These are phyloP conservation scores for Archocentrus centrarchus DNA, from an alignment of 2,113 vertebrate genomes.

Conservation along the genomic window DNA sequence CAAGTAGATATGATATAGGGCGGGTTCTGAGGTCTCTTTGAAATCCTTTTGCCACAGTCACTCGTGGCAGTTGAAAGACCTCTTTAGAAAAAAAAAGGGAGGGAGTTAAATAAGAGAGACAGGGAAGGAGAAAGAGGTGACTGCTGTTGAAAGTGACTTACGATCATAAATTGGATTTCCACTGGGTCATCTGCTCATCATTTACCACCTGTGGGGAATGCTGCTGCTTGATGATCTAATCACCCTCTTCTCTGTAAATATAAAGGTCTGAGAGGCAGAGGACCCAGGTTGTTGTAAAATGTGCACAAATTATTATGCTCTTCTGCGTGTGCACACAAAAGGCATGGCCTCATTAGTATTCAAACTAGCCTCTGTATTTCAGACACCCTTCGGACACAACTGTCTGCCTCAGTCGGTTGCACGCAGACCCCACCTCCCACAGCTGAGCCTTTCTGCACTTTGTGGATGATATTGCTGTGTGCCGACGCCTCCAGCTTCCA, in stretches of 20 bases:
- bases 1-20: constrained; percentile 58
- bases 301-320: constrained; percentile 19
- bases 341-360: constrained; percentile 51
- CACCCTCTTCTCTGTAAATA: neutral
- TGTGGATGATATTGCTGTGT: constrained; percentile 34
- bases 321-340: constrained; percentile 26
- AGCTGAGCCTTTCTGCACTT: constrained; percentile 51
- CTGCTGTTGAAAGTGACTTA: constrained; percentile 35
- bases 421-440: constrained; percentile 35
- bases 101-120: neutral
- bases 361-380: constrained; percentile 49
- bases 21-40: constrained; percentile 48
- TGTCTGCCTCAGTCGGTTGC: constrained; percentile 55
- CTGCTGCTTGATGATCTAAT: constrained; percentile 17
- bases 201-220: constrained; percentile 33
- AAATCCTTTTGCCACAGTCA: constrained; percentile 37
- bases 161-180: constrained; percentile 46
- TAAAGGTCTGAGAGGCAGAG: neutral
- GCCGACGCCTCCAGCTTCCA: constrained; percentile 14
- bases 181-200: constrained; percentile 43
- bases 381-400: constrained; percentile 47
- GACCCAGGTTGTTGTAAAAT: neutral
- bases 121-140: constrained; percentile 27
- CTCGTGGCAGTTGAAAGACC: constrained; percentile 48
- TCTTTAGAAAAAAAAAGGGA: constrained; percentile 24